phyloP scores from a whole-genome alignment of 2,888 invertebrate genomes.

The Phalera bucephala region DNA sequence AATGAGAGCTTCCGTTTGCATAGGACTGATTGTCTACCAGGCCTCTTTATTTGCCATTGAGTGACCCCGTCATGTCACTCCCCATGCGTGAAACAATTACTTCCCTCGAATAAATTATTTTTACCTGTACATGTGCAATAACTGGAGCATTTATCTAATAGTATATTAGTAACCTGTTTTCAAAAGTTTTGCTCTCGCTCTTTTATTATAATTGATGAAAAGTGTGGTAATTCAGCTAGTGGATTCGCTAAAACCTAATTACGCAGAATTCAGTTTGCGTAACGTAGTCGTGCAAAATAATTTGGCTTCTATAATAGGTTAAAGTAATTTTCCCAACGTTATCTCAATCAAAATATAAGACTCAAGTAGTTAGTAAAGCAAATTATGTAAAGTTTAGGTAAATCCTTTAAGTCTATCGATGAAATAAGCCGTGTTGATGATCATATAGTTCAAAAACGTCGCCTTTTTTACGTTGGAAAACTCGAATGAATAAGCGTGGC shows the following conservation, averaged over 20 bases:
- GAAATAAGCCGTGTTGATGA: not conserved
- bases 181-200: no score
- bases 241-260: not conserved
- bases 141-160: constrained; percentile 8
- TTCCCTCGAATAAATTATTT: constrained; percentile 6
- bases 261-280: constrained; percentile 4
- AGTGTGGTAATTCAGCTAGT: no score
- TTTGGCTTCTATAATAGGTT: constrained; percentile 8
- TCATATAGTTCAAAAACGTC: constrained; percentile 1
- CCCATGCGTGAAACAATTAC: constrained; percentile 27
- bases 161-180: not conserved
- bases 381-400: constrained; percentile 2
- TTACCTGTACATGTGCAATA: constrained; percentile 6
- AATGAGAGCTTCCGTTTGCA: constrained; percentile 49
- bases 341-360: constrained; percentile 8
- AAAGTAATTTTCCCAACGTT: constrained; percentile 13
- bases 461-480: not conserved
- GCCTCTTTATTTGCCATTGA: constrained; percentile 34
- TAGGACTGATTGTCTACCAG: constrained; percentile 46
- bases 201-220: no score
- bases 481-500: not conserved
- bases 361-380: constrained; percentile 5
- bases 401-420: not conserved
- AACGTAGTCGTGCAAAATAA: constrained; percentile 9
- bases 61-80: constrained; percentile 37